Percentiles rank a stretch among this genome's conserved stretches.
These are phyloP conservation scores for Butorides virescens DNA, from an alignment of 2,113 vertebrate genomes.

Conservation along the genomic window DNA sequence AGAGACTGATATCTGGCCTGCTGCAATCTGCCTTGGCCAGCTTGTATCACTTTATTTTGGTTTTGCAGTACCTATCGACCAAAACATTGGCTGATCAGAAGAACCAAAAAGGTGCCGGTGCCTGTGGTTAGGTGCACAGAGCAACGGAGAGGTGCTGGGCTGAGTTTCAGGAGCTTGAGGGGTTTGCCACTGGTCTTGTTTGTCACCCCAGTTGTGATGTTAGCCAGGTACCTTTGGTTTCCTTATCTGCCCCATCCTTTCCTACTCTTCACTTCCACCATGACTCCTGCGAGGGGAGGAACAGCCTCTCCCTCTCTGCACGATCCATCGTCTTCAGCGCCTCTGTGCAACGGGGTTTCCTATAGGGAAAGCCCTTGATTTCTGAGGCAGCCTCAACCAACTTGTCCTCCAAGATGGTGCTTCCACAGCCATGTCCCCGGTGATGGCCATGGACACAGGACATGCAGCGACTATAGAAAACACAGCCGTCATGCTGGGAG, in stretches of 20 bases:
- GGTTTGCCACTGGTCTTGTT: neutral
- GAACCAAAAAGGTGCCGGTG: neutral
- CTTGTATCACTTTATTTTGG: neutral
- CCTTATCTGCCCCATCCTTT: neutral
- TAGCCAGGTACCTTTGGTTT: neutral
- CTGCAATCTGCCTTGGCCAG: neutral
- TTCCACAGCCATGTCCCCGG: neutral
- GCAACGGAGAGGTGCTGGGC: neutral
- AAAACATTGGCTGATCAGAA: neutral
- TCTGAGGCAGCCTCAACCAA: neutral
- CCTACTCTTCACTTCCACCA: neutral
- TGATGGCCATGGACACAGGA: neutral
- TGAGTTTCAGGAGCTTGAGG: neutral
- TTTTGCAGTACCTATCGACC: neutral
- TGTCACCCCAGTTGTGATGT: neutral
- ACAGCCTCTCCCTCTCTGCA: neutral
- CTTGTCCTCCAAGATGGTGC: neutral
- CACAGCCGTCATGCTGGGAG: rapidly evolving
- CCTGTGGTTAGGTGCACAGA: neutral
- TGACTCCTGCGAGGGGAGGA: rapidly evolving
- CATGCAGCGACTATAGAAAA: neutral
- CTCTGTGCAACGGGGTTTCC: rapidly evolving
- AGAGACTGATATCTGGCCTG: neutral
- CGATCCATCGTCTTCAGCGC: neutral
- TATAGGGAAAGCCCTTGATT: neutral